These are phyloP conservation scores for Chaitophorus viminalis DNA, from an alignment of 2,888 invertebrate genomes.

Conservation along the genomic window DNA sequence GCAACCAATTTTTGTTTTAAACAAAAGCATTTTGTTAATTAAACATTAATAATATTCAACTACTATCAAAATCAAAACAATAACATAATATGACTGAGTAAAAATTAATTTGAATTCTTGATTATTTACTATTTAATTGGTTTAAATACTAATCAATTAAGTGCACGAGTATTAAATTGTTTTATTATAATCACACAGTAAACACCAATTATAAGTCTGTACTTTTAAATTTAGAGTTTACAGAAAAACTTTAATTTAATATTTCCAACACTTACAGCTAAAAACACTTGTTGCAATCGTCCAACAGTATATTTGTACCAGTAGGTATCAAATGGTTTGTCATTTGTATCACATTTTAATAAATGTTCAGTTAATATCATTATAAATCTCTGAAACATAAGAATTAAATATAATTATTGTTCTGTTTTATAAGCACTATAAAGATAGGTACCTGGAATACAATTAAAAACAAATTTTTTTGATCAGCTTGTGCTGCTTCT, in stretches of 20 bases:
- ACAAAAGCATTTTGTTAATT: too few species aligned
- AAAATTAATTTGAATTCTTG: not conserved
- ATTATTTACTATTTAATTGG: not conserved
- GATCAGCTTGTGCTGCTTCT: slow-evolving; percentile 94
- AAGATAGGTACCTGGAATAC: slow-evolving; percentile 81
- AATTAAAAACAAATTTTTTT: slow-evolving; percentile 95
- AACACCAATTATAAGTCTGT: too few species aligned
- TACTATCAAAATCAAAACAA: too few species aligned
- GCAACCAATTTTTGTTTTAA: too few species aligned
- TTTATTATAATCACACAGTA: too few species aligned
- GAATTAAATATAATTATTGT: slow-evolving; percentile 78
- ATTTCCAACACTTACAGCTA: slow-evolving; percentile 75
- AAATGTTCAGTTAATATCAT: slow-evolving; percentile 97
- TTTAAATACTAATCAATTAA: too few species aligned
- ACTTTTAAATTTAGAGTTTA: too few species aligned
- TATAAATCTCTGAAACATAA: slow-evolving; percentile 80
- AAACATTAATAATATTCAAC: too few species aligned
- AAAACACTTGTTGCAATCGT: slow-evolving; percentile 92
- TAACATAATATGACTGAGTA: not conserved
- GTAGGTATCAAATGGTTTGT: slow-evolving; percentile 89
- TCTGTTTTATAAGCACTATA: not conserved
- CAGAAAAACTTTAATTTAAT: too few species aligned
- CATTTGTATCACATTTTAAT: slow-evolving; percentile 92
- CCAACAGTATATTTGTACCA: slow-evolving; percentile 98
- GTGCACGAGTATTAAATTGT: too few species aligned